Evolutionary conservation across 2,113 vertebrate species (phyloP).

Genomic region (Oncorhynchus clarkii): DNA sequence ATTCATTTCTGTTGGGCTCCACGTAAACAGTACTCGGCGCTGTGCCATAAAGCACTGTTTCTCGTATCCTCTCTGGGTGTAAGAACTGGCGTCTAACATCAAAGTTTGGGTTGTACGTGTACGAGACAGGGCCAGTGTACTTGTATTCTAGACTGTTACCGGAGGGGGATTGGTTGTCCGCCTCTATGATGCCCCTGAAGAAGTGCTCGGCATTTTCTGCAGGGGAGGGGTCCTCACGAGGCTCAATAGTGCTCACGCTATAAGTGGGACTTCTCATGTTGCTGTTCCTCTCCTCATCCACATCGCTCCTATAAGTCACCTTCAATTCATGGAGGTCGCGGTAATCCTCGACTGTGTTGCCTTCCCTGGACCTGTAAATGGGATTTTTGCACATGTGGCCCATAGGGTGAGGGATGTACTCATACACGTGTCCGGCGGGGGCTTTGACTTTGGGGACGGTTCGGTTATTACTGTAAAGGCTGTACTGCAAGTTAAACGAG

Average conservation of each 20-base stretch:
- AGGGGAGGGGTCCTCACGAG: slow-evolving; percentile 85
- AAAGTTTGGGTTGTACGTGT: slow-evolving; percentile 94
- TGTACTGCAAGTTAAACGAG: slow-evolving; percentile 97
- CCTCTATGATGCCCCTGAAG: slow-evolving; percentile 91
- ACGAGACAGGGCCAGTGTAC: slow-evolving; percentile 85
- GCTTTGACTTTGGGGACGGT: slow-evolving; percentile 89
- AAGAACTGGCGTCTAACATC: slow-evolving; percentile 94
- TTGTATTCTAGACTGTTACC: slow-evolving; percentile 89
- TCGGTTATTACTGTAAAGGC: slow-evolving; percentile 89
- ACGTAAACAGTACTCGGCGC: slow-evolving; percentile 94
- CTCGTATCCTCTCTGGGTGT: slow-evolving; percentile 92
- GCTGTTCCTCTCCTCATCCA: slow-evolving; percentile 81
- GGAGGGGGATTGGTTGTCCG: slow-evolving; percentile 85
- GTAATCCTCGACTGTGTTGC: slow-evolving; percentile 95
- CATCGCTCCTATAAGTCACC: slow-evolving; percentile 86
- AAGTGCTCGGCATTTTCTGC: slow-evolving; percentile 90
- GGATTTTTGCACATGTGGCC: slow-evolving; percentile 99
- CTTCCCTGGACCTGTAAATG: slow-evolving; percentile 93
- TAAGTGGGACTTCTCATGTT: slow-evolving; percentile 84
- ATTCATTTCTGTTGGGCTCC: slow-evolving; percentile 95
- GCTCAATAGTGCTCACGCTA: slow-evolving; percentile 94
- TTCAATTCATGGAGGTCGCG: slow-evolving; percentile 95
- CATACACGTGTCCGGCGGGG: slow-evolving; percentile 90
- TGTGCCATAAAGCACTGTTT: slow-evolving; percentile 91
- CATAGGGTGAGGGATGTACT: slow-evolving; percentile 93